phyloP scores from a whole-genome alignment of 2,113 vertebrate genomes.

The Microcebus jonahi region DNA sequence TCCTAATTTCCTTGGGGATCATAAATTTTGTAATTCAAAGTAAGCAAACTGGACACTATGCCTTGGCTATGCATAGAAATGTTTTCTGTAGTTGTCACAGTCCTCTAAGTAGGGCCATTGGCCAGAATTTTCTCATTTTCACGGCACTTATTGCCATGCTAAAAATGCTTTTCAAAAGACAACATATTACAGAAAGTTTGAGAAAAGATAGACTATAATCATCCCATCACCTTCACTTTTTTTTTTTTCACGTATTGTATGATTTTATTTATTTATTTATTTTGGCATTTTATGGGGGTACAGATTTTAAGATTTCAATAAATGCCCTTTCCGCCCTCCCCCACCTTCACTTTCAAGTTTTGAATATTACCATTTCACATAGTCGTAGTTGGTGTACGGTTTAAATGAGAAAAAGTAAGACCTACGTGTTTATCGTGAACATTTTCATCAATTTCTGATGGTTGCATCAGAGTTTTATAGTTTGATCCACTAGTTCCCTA shows the following conservation, averaged over 20 bases:
- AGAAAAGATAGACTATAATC: slow-evolving; percentile 2
- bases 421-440: neutral
- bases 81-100: slow-evolving; percentile 30
- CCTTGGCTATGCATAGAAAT: neutral
- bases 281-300: no score
- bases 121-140: slow-evolving; percentile 22
- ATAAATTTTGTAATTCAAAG: slow-evolving; percentile 82
- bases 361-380: neutral
- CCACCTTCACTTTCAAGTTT: neutral
- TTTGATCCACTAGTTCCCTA: neutral
- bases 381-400: neutral
- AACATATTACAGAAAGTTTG: slow-evolving; percentile 16
- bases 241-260: neutral
- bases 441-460: slow-evolving; percentile 7
- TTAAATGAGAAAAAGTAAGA: slow-evolving; percentile 34
- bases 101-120: neutral
- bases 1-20: slow-evolving; percentile 79
- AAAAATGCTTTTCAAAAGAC: slow-evolving; percentile 8
- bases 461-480: neutral
- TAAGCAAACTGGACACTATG: slow-evolving; percentile 72
- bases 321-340: no score
- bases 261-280: no score
- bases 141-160: neutral
- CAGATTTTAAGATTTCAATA: no score
- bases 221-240: neutral